phyloP scores from a whole-genome alignment of 2,888 invertebrate species.

The Nebria brevicollis region DNA sequence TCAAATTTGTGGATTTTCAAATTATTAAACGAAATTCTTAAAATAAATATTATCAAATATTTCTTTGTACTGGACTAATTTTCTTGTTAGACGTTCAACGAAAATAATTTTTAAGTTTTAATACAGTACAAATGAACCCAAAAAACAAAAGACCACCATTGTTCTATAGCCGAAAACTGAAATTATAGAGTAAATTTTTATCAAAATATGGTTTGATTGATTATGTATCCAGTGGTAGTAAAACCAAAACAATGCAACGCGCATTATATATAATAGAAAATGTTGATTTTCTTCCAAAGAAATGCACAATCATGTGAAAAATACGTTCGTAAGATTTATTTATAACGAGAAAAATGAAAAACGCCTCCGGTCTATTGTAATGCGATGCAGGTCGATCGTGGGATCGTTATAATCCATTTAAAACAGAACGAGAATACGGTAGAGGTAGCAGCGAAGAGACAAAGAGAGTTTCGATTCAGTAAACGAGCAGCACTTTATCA shows the following conservation, averaged over 20 bases:
- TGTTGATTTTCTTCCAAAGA: not conserved
- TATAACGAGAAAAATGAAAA: not conserved
- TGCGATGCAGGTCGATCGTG: not conserved
- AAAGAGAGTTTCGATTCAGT: conserved; percentile 32
- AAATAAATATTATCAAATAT: no score
- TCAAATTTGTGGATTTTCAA: no score
- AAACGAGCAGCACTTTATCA: conserved; percentile 53
- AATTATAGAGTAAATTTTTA: not conserved
- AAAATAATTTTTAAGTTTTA: no score
- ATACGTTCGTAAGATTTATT: not conserved
- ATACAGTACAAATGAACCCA: not conserved
- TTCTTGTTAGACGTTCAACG: no score
- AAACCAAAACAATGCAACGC: not conserved
- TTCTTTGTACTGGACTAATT: no score
- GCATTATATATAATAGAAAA: not conserved
- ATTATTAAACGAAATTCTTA: no score
- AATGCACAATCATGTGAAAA: not conserved
- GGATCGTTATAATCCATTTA: conserved; percentile 1
- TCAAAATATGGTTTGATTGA: not conserved
- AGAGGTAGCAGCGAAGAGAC: not conserved
- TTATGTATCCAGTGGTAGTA: not conserved
- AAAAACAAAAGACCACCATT: not conserved
- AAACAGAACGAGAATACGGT: not conserved
- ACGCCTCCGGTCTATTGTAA: not conserved
- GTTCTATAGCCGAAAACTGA: not conserved